phyloP scores from a whole-genome alignment of 2,797 vertebrate genomes.

The Poliocrania exsul region DNA sequence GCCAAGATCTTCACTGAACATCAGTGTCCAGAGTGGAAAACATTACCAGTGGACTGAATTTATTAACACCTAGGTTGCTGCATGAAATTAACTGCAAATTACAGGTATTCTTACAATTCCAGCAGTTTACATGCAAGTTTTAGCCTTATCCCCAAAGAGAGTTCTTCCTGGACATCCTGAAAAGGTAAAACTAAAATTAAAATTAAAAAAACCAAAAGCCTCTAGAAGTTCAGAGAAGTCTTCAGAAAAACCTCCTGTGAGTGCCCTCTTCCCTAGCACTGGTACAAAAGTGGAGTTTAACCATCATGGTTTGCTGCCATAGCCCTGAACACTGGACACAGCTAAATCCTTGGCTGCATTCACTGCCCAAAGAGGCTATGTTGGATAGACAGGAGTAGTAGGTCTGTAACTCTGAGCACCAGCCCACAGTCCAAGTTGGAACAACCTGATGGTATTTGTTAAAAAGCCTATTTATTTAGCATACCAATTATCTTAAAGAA shows the following conservation, averaged over 20 bases:
- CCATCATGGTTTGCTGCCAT: background rate
- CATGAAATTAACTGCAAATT: background rate
- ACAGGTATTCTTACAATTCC: background rate
- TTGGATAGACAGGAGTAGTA: background rate
- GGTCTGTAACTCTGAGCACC: background rate
- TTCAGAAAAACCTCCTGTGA: background rate
- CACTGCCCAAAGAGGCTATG: rapidly evolving
- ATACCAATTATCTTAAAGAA: background rate
- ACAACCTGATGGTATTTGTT: background rate
- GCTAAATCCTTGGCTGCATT: background rate
- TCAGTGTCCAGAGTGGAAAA: background rate
- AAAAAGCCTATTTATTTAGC: background rate
- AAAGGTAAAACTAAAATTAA: background rate
- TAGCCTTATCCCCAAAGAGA: rapidly evolving
- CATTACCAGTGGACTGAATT: background rate
- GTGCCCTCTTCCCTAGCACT: background rate
- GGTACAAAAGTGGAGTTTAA: background rate
- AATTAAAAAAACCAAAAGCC: background rate
- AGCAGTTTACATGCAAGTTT: background rate
- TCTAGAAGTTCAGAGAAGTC: background rate
- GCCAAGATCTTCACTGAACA: background rate
- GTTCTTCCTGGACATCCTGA: background rate
- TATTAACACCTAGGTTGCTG: background rate
- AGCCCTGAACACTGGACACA: background rate
- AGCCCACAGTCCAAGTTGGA: background rate